Base-by-base conservation (phyloP, 2,888 invertebrate species). In the Erebia aethiops region DNA sequence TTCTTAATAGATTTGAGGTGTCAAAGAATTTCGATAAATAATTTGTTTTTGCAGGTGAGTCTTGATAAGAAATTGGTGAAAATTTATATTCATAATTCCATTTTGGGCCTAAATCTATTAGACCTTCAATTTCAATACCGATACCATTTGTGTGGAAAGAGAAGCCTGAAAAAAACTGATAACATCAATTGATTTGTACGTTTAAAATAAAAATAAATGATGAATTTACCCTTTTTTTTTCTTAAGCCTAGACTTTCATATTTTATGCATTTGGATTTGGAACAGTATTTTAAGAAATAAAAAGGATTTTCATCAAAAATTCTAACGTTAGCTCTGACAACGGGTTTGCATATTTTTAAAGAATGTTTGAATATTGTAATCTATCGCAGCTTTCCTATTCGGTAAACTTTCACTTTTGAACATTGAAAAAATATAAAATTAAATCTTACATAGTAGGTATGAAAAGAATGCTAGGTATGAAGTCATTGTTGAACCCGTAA, bases 21-120 rank as follows among this genome's bases (percentile, higher is more conserved):
- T 49, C 16, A 13, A 51, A 60, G 10, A 35, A 60, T 7, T 67
- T 21, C 57, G 41, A n/a, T 41, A 16, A 1, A 16, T 41, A 1
- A n/a, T 35, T 13, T 41, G 10, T n/a, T 41, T 41, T 41, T 9
- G 43, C 16, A 35, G 43, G 4, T 26, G 26, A 26, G 9, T 63
- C 51, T n/a, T 63, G 26, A 14, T 63, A 26, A 26, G 11, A 7
- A 8, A 71, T 62, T 21, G 64, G 58, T 65, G 64, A 73, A 16
- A 74, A 14, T 69, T 66, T 75, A 49, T 84, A 80, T 43, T 82
- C 74, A 65, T 82, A 82, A n/a, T 76, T 80, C 82, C 82, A 85
- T 49, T 81, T 80, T 1, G 83, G 78, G 0, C 84, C 85, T 0
- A 86, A 58, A 52, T 85, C 81, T 58, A 86, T 80, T 0, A 71